Evolutionary conservation across 2,113 vertebrate genomes (phyloP).

Genomic region (Coryphaenoides rupestris): DNA sequence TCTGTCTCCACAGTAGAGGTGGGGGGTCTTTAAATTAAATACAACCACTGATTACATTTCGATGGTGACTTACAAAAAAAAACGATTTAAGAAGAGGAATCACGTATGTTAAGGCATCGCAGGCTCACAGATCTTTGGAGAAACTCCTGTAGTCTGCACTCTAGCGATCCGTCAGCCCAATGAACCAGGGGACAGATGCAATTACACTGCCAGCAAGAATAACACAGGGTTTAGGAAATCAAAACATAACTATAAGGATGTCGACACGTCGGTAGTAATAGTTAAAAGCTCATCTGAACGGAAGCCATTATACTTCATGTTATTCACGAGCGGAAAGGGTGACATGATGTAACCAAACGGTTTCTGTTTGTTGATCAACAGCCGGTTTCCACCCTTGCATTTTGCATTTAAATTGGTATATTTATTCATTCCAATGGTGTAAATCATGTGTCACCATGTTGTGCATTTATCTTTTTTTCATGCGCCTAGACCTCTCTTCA

Average conservation of each 20-base stretch:
- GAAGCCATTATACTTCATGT: slow-evolving; percentile 61
- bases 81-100: slow-evolving; percentile 29
- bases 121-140: slow-evolving; percentile 43
- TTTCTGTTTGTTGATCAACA: slow-evolving; percentile 59
- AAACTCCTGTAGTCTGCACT: slow-evolving; percentile 23
- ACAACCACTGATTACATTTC: slow-evolving; percentile 17
- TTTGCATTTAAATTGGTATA: slow-evolving; percentile 78
- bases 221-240: slow-evolving; percentile 68
- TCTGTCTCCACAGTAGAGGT: too few species aligned
- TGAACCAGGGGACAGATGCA: slow-evolving; percentile 69
- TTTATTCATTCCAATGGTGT: slow-evolving; percentile 57
- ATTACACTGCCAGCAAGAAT: slow-evolving; percentile 69
- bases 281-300: slow-evolving; percentile 70
- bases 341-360: slow-evolving; percentile 57
- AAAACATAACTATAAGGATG: slow-evolving; percentile 63
- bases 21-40: too few species aligned
- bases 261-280: slow-evolving; percentile 34
- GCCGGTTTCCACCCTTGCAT: slow-evolving; percentile 41
- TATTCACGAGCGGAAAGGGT: slow-evolving; percentile 63
- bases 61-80: slow-evolving; percentile 18
- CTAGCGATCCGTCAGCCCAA: slow-evolving; percentile 68
- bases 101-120: not conserved
- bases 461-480: slow-evolving; percentile 56
- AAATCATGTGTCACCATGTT: slow-evolving; percentile 55
- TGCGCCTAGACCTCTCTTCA: slow-evolving; percentile 25